Evolutionary conservation across 2,888 invertebrate species (phyloP).

Genomic region (Ophion obscuratus): DNA sequence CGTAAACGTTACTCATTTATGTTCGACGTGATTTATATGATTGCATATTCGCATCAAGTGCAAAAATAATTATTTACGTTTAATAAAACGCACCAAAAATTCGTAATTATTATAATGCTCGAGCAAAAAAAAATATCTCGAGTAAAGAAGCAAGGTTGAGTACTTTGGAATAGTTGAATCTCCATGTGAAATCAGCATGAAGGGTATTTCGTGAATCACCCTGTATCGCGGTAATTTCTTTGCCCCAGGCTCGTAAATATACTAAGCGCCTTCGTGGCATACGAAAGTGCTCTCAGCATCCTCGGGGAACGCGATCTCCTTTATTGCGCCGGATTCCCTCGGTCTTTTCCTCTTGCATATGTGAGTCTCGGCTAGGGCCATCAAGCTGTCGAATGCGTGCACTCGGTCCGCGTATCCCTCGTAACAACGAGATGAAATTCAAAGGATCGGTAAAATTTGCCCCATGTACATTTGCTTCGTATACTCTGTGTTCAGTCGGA

Average conservation of each 20-base stretch:
- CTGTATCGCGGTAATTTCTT: not conserved
- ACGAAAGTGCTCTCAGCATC: constrained; percentile 4
- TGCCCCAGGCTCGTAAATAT: not conserved
- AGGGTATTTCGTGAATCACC: not conserved
- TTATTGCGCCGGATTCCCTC: constrained; percentile 1
- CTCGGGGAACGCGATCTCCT: constrained; percentile 2
- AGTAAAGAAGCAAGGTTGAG: no score
- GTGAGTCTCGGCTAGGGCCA: not conserved
- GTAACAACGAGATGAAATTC: constrained; percentile 47
- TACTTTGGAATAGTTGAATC: no score
- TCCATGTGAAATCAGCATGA: no score
- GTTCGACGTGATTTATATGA: no score
- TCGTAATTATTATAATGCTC: no score
- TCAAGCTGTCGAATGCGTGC: constrained; percentile 8
- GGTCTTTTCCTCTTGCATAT: not conserved
- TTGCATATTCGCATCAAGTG: no score
- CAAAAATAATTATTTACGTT: no score
- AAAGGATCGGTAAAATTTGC: constrained; percentile 15
- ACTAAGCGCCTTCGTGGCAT: constrained; percentile 8
- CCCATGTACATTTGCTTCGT: not conserved
- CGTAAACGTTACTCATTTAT: no score
- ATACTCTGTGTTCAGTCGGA: not conserved
- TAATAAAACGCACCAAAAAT: no score
- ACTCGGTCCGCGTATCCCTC: constrained; percentile 23
- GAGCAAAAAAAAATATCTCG: no score